Base-by-base conservation (phyloP, 2,888 invertebrate species). In the Agrilus cyanescens region DNA sequence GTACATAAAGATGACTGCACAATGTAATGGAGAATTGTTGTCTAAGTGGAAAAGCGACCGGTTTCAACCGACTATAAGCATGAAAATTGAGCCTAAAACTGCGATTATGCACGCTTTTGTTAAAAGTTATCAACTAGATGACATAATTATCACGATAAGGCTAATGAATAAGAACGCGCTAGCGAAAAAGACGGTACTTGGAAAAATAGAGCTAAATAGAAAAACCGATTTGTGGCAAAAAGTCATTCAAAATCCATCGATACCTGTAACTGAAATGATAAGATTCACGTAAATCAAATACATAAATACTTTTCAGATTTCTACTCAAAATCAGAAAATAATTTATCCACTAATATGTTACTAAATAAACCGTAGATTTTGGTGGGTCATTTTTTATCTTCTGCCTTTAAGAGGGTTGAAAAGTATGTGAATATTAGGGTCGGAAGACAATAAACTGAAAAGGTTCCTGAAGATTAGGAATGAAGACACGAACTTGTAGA, bases 1-100 rank as follows among this genome's bases (percentile, higher is more conserved):
- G 55, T 86, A 86, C 60, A 72, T 86, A 48, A 86, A 86, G 66
- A 82, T 85, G 45, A 79, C 80, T 0, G 76, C 84, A 46, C 74
- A 80, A 48, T 84, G 85, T 58, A 54, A 76, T 46, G 79, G 76
- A 51, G 54, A 60, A 12, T 38, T 56, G 12, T 57, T 66, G n/a
- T 61, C 62, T 31, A 66, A 65, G 51, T 66, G 85, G 83, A 85
- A 84, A 60, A 84, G 85, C 52, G 77, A 80, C 53, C 71, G 75
- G 49, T 86, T 86, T 62, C 69, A 72, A 12, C 85, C 85, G 4
- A 80, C 83, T 4, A 78, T 85, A 44, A 82, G 85, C n/a, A 77
- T 80, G 54, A 80, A 82, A 64, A 80, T 85, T 70, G 79, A 82
- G 53, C 73, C 77, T 1, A 78, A 76, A 52, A 71, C 75, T 6